A percentile compares a stretch with the other conserved stretches of the same genome.
These are phyloP conservation scores for Netelia virgata DNA, from an alignment of 2,888 invertebrate genomes.

Conservation along the genomic window DNA sequence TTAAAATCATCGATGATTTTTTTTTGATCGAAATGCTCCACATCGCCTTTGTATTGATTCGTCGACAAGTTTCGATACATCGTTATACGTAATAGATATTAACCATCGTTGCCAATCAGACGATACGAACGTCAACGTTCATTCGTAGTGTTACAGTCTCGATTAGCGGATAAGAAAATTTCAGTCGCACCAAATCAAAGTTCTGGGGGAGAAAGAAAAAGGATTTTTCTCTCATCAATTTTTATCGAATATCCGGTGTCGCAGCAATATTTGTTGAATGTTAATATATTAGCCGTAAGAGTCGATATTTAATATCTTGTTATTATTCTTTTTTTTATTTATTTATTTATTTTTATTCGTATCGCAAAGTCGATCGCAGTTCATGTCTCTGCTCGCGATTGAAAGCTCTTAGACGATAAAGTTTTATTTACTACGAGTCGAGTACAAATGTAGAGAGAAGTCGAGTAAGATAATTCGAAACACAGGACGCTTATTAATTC, in stretches of 20 bases:
- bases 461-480: conserved; percentile 54
- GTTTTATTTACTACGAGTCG: conserved; percentile 17
- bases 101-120: conserved; percentile 64
- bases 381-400: background rate
- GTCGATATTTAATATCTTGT: conserved; percentile 42
- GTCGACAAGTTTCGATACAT: conserved; percentile 39
- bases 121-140: conserved; percentile 43
- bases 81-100: conserved; percentile 54
- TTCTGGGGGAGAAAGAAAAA: background rate
- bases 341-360: conserved; percentile 16
- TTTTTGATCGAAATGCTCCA: background rate
- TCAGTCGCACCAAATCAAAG: background rate
- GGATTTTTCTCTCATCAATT: background rate
- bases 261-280: conserved; percentile 62
- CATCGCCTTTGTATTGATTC: background rate
- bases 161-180: background rate
- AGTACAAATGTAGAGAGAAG: conserved; percentile 51
- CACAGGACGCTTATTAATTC: conserved; percentile 61
- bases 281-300: conserved; percentile 51
- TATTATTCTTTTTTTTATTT: conserved; percentile 16
- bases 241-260: conserved; percentile 26
- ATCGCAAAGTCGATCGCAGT: background rate
- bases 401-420: background rate
- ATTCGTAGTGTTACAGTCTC: background rate
- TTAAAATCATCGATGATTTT: background rate